Evolutionary conservation across 1,140 invertebrate species (phyloP), one percentile per base, ranked within the genome.

Genomic region (Trinorchestia longiramus): DNA sequence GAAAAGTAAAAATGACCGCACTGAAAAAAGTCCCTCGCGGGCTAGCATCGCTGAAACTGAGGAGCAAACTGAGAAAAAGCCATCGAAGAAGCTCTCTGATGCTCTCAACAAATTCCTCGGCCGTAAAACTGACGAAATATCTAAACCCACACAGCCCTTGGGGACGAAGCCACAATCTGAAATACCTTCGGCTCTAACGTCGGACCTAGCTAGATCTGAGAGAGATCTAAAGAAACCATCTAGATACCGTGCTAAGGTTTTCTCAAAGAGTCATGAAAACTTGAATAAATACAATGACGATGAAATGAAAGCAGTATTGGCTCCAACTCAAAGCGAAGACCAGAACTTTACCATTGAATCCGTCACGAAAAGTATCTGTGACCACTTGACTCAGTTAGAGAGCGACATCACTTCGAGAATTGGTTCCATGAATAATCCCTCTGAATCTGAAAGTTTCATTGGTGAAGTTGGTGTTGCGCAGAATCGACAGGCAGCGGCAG

Each of bases 61-160:
- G 36, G 96, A 97, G 15, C 53, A 95, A 41, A 47, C 44, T 44
- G 96, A 97, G 36, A 96, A 96, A 43, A 97, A 96, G 57, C 96
- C 96, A 42, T 96, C 96, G 28, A 96, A 96, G 47, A 97, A 97
- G 95, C 96, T 97, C 28, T 96, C 96, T 0, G 95, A 97, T 77
- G 96, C 96, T 95, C 96, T 97, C 11, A 97, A 97, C 57, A 97
- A 97, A 92, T 97, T 97, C 45, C 47, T 97, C 53, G 96, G 96
- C n/a, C 95, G 96, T 41, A 97, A 97, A 62, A 57, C 88, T n/a
- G 95, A 96, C 41, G 95, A 96, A 96, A 96, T 57, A 77, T 95
- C 88, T 90, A 96, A 23, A 95, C 88, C 87, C 95, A 96, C 41
- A n/a, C 96, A n/a, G n/a, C 43, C n/a, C 62, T 53, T 90, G 4